Base-by-base conservation (phyloP, 2,888 invertebrate genomes). In the Dryobota labecula region DNA sequence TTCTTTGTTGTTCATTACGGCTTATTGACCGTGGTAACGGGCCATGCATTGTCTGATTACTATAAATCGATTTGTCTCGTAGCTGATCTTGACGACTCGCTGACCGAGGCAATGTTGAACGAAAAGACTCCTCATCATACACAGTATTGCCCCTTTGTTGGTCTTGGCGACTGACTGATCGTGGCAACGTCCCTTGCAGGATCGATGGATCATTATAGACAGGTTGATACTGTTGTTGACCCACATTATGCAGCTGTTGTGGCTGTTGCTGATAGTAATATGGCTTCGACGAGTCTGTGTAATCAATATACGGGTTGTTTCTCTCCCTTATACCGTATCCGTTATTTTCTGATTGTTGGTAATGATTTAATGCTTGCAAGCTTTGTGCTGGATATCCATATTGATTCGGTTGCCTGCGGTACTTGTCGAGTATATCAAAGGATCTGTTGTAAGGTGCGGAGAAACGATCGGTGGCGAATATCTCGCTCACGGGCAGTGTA, bases 381-480 rank as follows among this genome's bases (percentile, higher is more conserved):
- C 96, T 95, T 73, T 94, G 95, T 54, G 94, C 94, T 79, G 94
- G 94, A 88, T 95, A 95, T 75, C 90, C 92, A 80, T 91, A 88
- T 84, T 92, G 92, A 83, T 91, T 90, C 36, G 92, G 93, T 82
- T 91, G 93, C 75, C 91, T 89, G 74, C 92, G 90, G 82, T 94
- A 92, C 87, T 94, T 95, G 78, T 94, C 91, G 60, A 93, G 91
- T 76, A 95, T 91, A 84, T 94, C 92, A 70, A 96, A 94, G 27
- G 93, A 91, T 84, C 92, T 93, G 76, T 93, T 92, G 79, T 95
- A 93, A 7, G 95, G 96, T 49, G 93, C 87, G 24, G 90, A 85
- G 86, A 89, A 96, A 68, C 96, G 92, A 84, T 96, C 94, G 43
- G 91, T 94, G 60, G 95, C 94, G 78, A 95, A 95, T 90, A 95